These are phyloP conservation scores for Limenitis camilla DNA, from an alignment of 2,888 invertebrate genomes.

Conservation along the genomic window DNA sequence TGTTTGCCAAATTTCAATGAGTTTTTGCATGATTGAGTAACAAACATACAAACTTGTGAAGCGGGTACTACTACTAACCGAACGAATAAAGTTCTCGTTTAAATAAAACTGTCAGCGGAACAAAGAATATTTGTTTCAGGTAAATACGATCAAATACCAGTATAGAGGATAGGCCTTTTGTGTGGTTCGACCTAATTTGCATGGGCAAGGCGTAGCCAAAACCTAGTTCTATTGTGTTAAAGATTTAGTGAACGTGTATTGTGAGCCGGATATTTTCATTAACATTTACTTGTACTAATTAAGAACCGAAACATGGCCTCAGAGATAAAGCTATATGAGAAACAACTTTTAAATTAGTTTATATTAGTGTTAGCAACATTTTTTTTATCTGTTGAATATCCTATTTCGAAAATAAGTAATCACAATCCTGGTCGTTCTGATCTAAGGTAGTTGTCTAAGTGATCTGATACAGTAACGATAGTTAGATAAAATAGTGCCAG, in stretches of 20 bases:
- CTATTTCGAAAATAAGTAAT: too few relatives aligned
- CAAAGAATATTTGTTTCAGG: slow-evolving; percentile 16
- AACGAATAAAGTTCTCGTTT: slow-evolving; percentile 4
- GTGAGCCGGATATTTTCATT: slow-evolving; percentile 9
- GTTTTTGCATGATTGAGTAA: too few relatives aligned
- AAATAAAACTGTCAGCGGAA: slow-evolving; percentile 8
- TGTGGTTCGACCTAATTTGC: slow-evolving; percentile 18
- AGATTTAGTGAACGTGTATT: slow-evolving; percentile 6
- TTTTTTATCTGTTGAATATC: too few relatives aligned
- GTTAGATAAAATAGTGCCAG: too few relatives aligned
- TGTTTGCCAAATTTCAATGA: too few relatives aligned
- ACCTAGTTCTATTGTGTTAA: slow-evolving; percentile 13
- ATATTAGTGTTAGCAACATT: too few relatives aligned
- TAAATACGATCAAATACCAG: slow-evolving; percentile 21
- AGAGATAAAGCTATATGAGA: too few relatives aligned
- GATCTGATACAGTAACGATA: too few relatives aligned
- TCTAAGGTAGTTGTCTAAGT: too few relatives aligned
- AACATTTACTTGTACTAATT: slow-evolving; percentile 5
- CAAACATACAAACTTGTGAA: not conserved
- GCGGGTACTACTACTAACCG: not conserved
- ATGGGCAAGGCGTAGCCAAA: slow-evolving; percentile 14
- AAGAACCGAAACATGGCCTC: not conserved
- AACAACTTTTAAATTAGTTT: too few relatives aligned
- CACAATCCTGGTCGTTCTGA: too few relatives aligned
- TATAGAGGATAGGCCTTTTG: slow-evolving; percentile 18